These are phyloP conservation scores for Carcina quercana DNA, from an alignment of 2,888 invertebrate genomes.

Conservation along the genomic window DNA sequence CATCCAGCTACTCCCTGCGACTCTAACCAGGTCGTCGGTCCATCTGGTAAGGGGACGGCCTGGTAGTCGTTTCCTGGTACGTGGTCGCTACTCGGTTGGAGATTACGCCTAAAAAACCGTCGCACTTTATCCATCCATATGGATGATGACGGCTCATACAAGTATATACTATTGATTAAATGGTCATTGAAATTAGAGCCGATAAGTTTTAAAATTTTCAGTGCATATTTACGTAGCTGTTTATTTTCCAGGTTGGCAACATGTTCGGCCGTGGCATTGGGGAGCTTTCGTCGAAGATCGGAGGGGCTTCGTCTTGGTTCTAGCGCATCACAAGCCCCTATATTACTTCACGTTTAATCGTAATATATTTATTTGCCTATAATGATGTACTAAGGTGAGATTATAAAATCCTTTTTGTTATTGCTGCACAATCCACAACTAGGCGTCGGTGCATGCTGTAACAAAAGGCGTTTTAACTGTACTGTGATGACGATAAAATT, in stretches of 20 bases:
- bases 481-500: slow-evolving; percentile 55
- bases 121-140: too few relatives aligned
- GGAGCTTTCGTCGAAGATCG: slow-evolving; percentile 91
- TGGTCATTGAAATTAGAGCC: too few relatives aligned
- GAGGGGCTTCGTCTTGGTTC: slow-evolving; percentile 90
- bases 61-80: too few relatives aligned
- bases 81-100: too few relatives aligned
- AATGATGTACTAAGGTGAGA: slow-evolving; percentile 41
- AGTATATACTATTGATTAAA: too few relatives aligned
- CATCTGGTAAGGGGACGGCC: too few relatives aligned
- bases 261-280: slow-evolving; percentile 94
- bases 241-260: slow-evolving; percentile 81
- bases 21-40: too few relatives aligned
- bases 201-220: too few relatives aligned
- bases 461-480: slow-evolving; percentile 34
- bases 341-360: slow-evolving; percentile 25
- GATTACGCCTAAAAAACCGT: too few relatives aligned
- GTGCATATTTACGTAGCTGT: too few relatives aligned
- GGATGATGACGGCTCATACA: too few relatives aligned
- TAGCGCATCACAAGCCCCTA: slow-evolving; percentile 55
- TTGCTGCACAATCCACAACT: slow-evolving; percentile 26
- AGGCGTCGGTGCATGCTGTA: slow-evolving; percentile 25
- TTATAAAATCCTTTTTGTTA: slow-evolving; percentile 33
- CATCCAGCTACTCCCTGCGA: too few relatives aligned
- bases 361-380: slow-evolving; percentile 39